These are phyloP conservation scores for Leptodactylus fuscus DNA, from an alignment of 2,113 vertebrate species.

Conservation along the genomic window DNA sequence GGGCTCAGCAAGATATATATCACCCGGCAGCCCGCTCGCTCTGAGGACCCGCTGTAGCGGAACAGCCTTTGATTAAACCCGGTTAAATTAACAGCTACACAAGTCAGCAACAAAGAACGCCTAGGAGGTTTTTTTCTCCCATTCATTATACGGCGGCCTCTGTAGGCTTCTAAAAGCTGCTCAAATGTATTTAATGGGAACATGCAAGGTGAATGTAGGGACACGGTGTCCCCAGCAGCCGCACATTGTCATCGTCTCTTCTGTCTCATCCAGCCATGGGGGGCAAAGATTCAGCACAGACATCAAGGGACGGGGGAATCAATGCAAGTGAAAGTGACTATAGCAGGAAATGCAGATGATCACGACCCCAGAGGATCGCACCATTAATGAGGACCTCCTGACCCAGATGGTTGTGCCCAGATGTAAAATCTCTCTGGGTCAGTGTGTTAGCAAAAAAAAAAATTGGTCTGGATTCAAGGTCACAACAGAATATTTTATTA, in stretches of 20 bases:
- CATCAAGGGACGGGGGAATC: conserved; percentile 4
- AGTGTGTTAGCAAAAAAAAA: background rate
- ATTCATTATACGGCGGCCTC: conserved; percentile 33
- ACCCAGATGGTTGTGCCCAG: background rate
- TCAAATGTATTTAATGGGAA: background rate
- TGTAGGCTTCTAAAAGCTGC: background rate
- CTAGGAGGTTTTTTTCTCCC: background rate
- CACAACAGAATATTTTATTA: background rate
- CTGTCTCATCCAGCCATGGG: background rate
- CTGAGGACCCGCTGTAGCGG: conserved; percentile 21
- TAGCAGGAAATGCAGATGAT: conserved; percentile 1
- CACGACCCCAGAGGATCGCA: background rate
- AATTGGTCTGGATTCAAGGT: background rate
- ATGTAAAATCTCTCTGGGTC: background rate
- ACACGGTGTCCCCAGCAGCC: background rate
- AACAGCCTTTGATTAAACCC: conserved; percentile 57
- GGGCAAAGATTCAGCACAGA: background rate
- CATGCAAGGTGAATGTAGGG: conserved; percentile 20
- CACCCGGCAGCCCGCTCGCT: background rate
- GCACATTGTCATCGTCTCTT: background rate
- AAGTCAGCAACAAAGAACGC: conserved; percentile 48
- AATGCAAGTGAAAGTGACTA: background rate
- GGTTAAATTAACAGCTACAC: conserved; percentile 58
- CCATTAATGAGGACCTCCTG: background rate
- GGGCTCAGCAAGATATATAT: conserved; percentile 36